phyloP scores from a whole-genome alignment of 2,797 vertebrate species.

The Acanthis flammea region DNA sequence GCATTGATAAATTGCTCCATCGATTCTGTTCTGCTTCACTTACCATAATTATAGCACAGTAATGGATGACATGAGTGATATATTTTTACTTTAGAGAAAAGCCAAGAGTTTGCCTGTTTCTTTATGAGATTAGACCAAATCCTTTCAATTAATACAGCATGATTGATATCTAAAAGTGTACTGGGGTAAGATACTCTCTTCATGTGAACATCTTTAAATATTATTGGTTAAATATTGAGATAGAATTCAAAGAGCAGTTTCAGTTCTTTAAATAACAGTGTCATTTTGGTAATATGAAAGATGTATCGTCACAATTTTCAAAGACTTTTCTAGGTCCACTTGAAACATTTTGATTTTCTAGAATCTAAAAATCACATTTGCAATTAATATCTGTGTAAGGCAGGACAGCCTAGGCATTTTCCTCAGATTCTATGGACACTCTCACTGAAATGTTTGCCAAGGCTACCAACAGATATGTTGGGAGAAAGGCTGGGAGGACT shows the following conservation, averaged over 20 bases:
- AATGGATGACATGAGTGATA: constrained; percentile 90
- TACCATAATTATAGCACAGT: constrained; percentile 94
- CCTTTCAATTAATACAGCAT: constrained; percentile 80
- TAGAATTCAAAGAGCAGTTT: constrained; percentile 58
- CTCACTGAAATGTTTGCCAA: neutral
- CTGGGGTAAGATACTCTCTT: constrained; percentile 62
- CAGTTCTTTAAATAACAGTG: constrained; percentile 60
- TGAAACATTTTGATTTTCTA: constrained; percentile 11
- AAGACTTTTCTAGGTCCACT: constrained; percentile 14
- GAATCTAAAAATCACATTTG: neutral
- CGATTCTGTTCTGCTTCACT: constrained; percentile 91
- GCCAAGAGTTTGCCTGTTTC: constrained; percentile 81
- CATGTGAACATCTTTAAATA: constrained; percentile 66
- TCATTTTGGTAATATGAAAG: constrained; percentile 60
- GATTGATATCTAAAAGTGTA: constrained; percentile 76
- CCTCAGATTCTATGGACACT: neutral
- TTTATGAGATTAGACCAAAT: constrained; percentile 82
- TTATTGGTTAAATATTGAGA: constrained; percentile 68
- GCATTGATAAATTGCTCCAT: constrained; percentile 93
- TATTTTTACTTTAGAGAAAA: constrained; percentile 83
- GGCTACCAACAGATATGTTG: neutral
- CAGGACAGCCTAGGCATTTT: neutral
- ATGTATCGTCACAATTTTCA: constrained; percentile 27
- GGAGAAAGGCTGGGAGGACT: neutral
- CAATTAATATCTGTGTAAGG: neutral